A percentile compares a stretch with the other conserved stretches of the same genome.
Evolutionary conservation across 2,113 vertebrate genomes (phyloP).

Genomic region (Haemorhous mexicanus): DNA sequence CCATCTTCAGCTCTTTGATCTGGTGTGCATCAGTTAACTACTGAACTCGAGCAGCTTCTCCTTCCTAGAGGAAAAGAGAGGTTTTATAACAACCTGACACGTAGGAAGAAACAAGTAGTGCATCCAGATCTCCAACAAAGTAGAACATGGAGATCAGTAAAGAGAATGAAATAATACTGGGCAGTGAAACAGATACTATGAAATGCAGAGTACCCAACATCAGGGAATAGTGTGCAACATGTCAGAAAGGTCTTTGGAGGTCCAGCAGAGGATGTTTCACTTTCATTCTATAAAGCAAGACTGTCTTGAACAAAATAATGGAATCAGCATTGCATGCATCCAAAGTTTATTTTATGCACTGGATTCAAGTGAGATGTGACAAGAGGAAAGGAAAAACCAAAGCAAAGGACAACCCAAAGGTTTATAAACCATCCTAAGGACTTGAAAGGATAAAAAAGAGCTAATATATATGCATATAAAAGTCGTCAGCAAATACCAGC

Average conservation of each 20-base stretch:
- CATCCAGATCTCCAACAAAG: too few species aligned
- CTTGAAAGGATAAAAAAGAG: background rate
- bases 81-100: background rate
- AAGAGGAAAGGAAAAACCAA: background rate
- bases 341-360: background rate
- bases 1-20: slow-evolving; percentile 4
- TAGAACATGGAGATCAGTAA: background rate
- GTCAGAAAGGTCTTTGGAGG: background rate
- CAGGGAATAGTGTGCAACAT: background rate
- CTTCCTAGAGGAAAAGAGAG: background rate
- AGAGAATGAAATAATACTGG: background rate
- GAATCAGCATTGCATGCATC: background rate
- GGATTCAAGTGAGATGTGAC: background rate
- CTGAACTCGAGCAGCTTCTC: background rate
- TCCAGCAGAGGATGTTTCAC: background rate
- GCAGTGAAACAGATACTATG: background rate
- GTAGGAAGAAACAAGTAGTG: background rate
- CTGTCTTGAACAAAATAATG: background rate
- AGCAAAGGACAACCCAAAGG: background rate
- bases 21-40: background rate
- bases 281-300: background rate
- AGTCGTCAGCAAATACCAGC: background rate
- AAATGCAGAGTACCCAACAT: background rate
- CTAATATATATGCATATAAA: background rate
- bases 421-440: background rate